These are phyloP conservation scores for Aurelia sp. DNA, from an alignment of 30 jellyfish, hydroid and myxozoan genomes.

Conservation along the genomic window DNA sequence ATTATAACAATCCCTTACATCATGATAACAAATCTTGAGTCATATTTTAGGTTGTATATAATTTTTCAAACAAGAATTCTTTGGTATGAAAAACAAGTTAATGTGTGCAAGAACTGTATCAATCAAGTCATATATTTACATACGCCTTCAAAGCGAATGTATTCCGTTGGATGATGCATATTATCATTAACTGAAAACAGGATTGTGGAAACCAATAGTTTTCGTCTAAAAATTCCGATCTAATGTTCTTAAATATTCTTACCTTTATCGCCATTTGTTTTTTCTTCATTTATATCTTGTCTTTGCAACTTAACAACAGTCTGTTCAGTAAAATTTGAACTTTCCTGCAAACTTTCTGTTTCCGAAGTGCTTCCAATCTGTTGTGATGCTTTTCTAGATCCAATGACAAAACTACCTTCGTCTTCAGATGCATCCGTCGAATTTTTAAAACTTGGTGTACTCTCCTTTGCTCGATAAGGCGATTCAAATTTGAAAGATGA, in stretches of 20 bases:
- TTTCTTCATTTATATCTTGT: slow-evolving; percentile 71
- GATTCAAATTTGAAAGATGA: slow-evolving; percentile 47
- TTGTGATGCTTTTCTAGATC: slow-evolving; percentile 35
- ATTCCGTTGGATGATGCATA: too few relatives aligned
- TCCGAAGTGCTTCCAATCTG: slow-evolving; percentile 35
- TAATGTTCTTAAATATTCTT: too few relatives aligned
- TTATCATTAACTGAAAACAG: too few relatives aligned
- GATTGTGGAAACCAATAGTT: not conserved
- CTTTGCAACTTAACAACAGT: slow-evolving; percentile 46
- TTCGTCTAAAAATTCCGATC: not conserved
- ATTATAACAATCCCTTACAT: too few relatives aligned
- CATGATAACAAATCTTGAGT: too few relatives aligned
- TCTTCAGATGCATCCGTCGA: slow-evolving; percentile 81
- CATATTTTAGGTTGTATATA: too few relatives aligned
- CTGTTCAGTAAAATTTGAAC: slow-evolving; percentile 10
- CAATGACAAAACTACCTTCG: slow-evolving; percentile 82
- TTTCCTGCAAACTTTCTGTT: slow-evolving; percentile 21
- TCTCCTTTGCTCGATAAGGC: slow-evolving; percentile 25
- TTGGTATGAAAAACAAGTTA: too few relatives aligned
- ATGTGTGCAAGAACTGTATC: too few relatives aligned
- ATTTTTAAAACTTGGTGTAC: slow-evolving; percentile 32
- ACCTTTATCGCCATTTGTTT: not conserved
- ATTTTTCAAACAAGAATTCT: too few relatives aligned
- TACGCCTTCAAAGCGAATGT: not conserved
- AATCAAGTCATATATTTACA: not conserved